A percentile compares a stretch with the other conserved stretches of the same genome.
These are phyloP conservation scores for Brachypterus glaber DNA, from an alignment of 2,888 invertebrate species.

Conservation along the genomic window DNA sequence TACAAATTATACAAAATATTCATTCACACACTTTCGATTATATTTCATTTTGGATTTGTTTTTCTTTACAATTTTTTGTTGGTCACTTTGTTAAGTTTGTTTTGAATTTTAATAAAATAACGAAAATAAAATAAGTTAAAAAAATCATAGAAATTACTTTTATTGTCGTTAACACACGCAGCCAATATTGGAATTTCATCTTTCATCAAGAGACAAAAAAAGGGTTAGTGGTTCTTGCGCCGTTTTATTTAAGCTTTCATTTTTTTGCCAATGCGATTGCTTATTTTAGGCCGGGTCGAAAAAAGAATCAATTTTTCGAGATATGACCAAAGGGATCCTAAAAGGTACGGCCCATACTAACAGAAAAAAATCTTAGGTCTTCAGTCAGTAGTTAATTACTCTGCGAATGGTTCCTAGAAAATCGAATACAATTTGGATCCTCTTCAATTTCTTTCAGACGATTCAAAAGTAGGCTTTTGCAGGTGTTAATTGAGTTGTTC, in stretches of 20 bases:
- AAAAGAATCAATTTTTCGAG: no score
- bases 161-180: constrained; percentile 35
- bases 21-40: not conserved
- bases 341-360: no score
- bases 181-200: constrained; percentile 39
- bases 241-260: constrained; percentile 5
- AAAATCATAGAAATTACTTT: constrained; percentile 13
- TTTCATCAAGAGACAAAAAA: constrained; percentile 37
- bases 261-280: constrained; percentile 6
- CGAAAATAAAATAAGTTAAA: constrained; percentile 17
- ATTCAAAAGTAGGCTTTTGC: not conserved
- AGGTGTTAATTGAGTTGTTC: no score
- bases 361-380: no score
- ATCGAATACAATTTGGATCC: no score
- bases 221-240: constrained; percentile 36
- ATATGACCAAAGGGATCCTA: no score
- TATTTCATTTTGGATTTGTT: constrained; percentile 26
- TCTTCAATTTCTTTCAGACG: constrained; percentile 3
- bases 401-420: no score
- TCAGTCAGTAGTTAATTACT: no score
- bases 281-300: constrained; percentile 9
- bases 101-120: constrained; percentile 25
- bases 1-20: no score
- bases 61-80: constrained; percentile 21
- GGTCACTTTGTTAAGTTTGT: constrained; percentile 26